phyloP scores from a whole-genome alignment of 2,888 invertebrate species.

The Cephonodes hylas region DNA sequence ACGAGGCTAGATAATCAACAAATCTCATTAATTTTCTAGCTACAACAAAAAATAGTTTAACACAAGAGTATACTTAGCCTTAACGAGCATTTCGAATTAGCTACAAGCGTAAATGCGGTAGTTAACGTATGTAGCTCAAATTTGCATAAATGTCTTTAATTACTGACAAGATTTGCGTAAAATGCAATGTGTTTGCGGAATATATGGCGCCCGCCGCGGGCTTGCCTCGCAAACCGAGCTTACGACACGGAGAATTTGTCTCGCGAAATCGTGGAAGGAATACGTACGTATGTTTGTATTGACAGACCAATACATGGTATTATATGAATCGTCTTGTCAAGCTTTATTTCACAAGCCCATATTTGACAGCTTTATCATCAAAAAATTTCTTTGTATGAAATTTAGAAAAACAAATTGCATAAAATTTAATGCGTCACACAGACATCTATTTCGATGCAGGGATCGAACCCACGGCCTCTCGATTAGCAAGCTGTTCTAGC shows the following conservation, averaged over 20 bases:
- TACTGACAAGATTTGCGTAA: background rate
- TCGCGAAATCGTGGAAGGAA: background rate
- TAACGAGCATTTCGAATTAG: background rate
- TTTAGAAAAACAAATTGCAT: no score
- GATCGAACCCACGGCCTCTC: no score
- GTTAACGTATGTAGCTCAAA: background rate
- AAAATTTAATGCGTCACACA: no score
- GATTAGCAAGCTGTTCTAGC: no score
- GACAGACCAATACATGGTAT: background rate
- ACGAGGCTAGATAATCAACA: no score
- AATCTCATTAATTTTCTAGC: no score
- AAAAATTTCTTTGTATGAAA: no score
- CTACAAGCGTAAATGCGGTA: background rate
- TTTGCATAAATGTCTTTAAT: conserved; percentile 7
- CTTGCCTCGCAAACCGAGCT: background rate
- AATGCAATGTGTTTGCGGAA: background rate
- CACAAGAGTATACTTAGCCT: background rate
- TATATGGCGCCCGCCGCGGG: background rate
- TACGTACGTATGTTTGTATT: background rate
- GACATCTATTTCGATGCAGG: no score
- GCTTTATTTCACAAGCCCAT: no score
- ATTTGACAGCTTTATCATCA: no score
- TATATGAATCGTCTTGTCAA: background rate
- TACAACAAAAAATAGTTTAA: background rate
- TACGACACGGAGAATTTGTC: background rate